Conservation (phyloP, 92 coral and sea anemone species). For the Isaurus tuberculatus region DNA sequence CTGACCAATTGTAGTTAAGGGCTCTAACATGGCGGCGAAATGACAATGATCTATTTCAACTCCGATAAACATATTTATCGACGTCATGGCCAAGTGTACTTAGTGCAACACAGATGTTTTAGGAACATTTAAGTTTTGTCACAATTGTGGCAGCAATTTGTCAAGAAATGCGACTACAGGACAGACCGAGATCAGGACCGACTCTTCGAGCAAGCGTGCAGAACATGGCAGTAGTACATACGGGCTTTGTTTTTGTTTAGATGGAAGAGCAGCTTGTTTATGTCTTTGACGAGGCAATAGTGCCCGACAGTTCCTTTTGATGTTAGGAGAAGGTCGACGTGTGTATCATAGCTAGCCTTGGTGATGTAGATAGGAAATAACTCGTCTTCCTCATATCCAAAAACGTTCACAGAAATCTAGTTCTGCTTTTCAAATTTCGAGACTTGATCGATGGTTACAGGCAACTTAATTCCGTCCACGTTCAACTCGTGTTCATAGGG, state of each 20-base stretch:
- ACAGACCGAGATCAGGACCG: constrained; percentile 3
- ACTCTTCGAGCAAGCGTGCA: constrained; percentile 6
- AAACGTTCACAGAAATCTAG: neutral
- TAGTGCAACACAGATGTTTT: constrained; percentile 13
- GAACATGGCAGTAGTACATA: neutral
- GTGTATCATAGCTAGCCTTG: constrained; percentile 5
- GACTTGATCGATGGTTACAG: constrained; percentile 46
- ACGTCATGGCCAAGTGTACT: constrained; percentile 20
- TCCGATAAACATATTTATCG: constrained; percentile 18
- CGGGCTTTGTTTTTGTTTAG: too few species aligned
- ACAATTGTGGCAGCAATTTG: constrained; percentile 14
- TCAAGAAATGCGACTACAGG: constrained; percentile 5
- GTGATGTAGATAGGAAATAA: constrained; percentile 50
- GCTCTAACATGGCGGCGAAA: constrained; percentile 22
- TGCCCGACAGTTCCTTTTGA: constrained; percentile 37
- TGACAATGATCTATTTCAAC: constrained; percentile 14
- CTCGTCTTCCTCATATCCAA: constrained; percentile 26
- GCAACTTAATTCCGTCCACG: constrained; percentile 41
- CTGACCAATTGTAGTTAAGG: constrained; percentile 22
- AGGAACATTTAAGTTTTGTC: constrained; percentile 15
- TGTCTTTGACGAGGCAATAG: constrained; percentile 1
- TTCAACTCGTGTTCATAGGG: constrained; percentile 51
- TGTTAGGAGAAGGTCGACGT: constrained; percentile 47
- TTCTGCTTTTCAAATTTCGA: constrained; percentile 56
- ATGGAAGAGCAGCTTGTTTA: neutral